These are phyloP conservation scores for Catharus ustulatus DNA, from an alignment of 2,797 vertebrate genomes.

Conservation along the genomic window DNA sequence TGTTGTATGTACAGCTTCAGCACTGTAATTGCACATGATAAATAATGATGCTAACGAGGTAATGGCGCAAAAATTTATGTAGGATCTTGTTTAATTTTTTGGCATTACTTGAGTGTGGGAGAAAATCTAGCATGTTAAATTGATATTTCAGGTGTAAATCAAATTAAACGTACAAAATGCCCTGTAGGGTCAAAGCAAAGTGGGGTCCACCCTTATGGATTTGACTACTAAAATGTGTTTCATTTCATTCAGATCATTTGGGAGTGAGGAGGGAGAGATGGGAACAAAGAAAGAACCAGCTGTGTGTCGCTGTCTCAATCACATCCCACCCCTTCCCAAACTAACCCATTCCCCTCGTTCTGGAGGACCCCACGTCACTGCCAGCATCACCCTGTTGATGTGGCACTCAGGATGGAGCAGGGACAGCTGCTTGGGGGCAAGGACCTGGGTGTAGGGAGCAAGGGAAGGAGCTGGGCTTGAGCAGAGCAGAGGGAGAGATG, in stretches of 20 bases:
- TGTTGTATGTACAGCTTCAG: rapidly evolving
- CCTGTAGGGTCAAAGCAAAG: conserved; percentile 1
- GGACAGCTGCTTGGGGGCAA: rapidly evolving
- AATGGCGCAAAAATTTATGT: background rate
- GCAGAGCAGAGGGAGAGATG: background rate
- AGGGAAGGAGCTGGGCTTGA: background rate
- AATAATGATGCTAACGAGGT: background rate
- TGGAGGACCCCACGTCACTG: background rate
- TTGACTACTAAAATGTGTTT: conserved; percentile 24
- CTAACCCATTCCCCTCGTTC: background rate
- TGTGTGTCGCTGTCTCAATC: background rate
- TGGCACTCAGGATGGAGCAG: background rate
- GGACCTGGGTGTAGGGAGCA: background rate
- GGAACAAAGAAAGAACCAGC: background rate
- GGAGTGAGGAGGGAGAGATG: background rate
- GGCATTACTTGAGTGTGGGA: conserved; percentile 10
- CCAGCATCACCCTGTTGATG: rapidly evolving
- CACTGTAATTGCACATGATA: background rate
- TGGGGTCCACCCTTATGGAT: background rate
- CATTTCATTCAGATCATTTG: background rate
- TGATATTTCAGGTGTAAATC: conserved; percentile 34
- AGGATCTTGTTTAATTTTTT: conserved; percentile 1
- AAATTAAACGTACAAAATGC: conserved; percentile 36
- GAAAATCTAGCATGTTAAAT: background rate
- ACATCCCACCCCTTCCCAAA: background rate